A percentile compares a stretch with the other conserved stretches of the same genome.
Evolutionary conservation across 2,113 vertebrate species (phyloP).

Genomic region (Apodemus sylvaticus): DNA sequence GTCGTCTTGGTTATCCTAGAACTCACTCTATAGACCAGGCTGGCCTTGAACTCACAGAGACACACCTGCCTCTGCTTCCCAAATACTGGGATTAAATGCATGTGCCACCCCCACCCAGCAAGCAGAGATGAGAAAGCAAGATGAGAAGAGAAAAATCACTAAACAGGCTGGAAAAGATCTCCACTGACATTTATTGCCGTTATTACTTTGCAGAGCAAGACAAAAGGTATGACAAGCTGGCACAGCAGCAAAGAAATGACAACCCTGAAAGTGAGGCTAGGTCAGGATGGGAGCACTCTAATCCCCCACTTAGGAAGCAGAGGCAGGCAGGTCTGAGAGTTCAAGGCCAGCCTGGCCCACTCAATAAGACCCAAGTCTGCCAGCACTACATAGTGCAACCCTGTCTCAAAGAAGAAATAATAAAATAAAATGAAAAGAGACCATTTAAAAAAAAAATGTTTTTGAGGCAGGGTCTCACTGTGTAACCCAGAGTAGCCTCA

Average conservation of each 20-base stretch:
- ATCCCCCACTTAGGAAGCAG: not conserved
- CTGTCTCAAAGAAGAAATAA: not conserved
- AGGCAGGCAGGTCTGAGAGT: too few species aligned
- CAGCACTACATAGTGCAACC: not conserved
- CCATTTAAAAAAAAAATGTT: not conserved
- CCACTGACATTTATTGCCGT: not conserved
- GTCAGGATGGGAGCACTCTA: not conserved
- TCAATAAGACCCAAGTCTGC: not conserved
- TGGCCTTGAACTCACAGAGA: not conserved
- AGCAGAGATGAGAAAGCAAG: too few species aligned
- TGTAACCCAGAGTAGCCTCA: not conserved
- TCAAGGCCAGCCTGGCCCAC: not conserved
- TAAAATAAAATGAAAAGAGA: not conserved
- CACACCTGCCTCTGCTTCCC: too few species aligned
- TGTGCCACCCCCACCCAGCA: not conserved
- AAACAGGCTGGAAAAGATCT: not conserved
- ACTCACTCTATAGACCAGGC: not conserved
- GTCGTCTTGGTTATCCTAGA: not conserved
- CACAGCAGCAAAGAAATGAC: not conserved
- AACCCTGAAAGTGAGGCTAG: not conserved
- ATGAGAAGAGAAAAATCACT: conserved; percentile 10
- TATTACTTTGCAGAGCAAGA: not conserved
- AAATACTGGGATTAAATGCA: not conserved
- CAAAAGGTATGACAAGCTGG: not conserved
- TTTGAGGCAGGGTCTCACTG: not conserved